phyloP scores from a whole-genome alignment of 2,797 vertebrate species.

The Phoxinus dragarum region DNA sequence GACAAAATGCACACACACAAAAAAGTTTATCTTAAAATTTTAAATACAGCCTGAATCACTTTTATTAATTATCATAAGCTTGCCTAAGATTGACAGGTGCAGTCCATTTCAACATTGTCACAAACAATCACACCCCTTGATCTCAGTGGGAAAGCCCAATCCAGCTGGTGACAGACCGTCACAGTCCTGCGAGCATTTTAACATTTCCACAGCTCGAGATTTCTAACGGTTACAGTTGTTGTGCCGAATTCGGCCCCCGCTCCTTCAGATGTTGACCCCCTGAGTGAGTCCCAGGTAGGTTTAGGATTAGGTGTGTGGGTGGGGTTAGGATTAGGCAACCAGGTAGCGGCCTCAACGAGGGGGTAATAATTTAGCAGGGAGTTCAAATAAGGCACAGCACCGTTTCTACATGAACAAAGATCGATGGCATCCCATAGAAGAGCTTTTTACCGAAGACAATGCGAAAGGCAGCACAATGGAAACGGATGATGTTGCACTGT shows the following conservation, averaged over 20 bases:
- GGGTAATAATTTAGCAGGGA: not conserved
- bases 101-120: not conserved
- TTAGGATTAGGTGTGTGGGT: not conserved
- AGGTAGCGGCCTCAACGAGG: not conserved
- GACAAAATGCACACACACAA: too few species aligned
- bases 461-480: slow-evolving; percentile 49
- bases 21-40: not conserved
- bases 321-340: not conserved
- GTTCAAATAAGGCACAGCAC: not conserved
- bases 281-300: not conserved
- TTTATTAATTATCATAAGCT: not conserved
- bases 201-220: not conserved
- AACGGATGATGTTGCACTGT: slow-evolving; percentile 60
- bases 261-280: not conserved
- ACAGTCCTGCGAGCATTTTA: not conserved
- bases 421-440: slow-evolving; percentile 39
- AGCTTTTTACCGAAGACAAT: slow-evolving; percentile 46
- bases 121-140: not conserved
- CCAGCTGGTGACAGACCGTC: not conserved
- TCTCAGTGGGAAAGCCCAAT: not conserved
- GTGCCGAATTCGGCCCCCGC: not conserved
- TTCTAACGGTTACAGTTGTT: not conserved
- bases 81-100: not conserved
- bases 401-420: slow-evolving; percentile 22
- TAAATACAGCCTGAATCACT: not conserved